Base-by-base conservation (phyloP, 2,888 invertebrate species). In the Syrphus vitripennis region DNA sequence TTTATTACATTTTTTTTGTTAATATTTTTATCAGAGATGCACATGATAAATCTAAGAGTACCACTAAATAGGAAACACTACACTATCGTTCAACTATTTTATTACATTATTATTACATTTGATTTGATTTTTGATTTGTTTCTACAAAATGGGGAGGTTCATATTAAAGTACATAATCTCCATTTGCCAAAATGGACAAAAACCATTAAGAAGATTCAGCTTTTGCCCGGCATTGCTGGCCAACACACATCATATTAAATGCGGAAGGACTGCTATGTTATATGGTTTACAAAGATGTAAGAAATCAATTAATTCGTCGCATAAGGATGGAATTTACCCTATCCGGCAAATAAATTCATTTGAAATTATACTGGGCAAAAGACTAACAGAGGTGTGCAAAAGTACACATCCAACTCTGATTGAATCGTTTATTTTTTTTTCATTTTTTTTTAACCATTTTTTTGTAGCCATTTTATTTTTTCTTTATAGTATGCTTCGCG, bases 161-260 rank as follows among this genome's bases (percentile, higher is more conserved):
- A 91, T 91, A 91, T 92, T 91, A 91, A 91, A 91, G 91, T 91
- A 91, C 91, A 91, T 91, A 91, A 91, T 91, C 90, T 91, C 91
- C 92, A 92, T 91, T 89, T 91, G 88, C 87, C 91, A 91, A 92
- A 91, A 91, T 92, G 91, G 91, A 90, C 91, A 91, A 91, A 91
- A 91, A 91, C 91, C 91, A 91, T 91, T 91, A 91, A 91, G 90
- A 90, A 90, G 91, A 92, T 92, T 92, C 92, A 90, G 89, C 91
- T 90, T 89, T 89, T 90, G 91, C 91, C 90, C 89, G 89, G 90
- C 89, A 90, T 89, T 89, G 80, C 77, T 67, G 21, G 34, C 77
- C 81, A 63, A 63, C 53, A 37, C 53, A 55, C 45, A 42, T 40
- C 14, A 45, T 53, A 48, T 29, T 21, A 29, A 34, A 29, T 61